Conservation (phyloP, 37 sponge, comb jelly and placozoan species). For the Beroe ovata region DNA sequence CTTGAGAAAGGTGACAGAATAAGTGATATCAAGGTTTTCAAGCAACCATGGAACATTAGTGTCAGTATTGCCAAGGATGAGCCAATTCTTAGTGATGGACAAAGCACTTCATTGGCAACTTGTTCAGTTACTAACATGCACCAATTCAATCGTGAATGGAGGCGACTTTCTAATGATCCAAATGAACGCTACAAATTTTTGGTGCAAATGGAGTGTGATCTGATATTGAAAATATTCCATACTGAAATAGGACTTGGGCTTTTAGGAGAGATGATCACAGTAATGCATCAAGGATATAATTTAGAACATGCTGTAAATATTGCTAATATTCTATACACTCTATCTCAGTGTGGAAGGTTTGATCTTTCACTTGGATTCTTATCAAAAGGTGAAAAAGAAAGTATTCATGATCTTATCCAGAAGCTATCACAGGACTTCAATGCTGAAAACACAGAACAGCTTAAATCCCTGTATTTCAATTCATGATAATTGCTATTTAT, state of each 20-base stretch:
- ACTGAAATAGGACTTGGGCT: conserved; percentile 46
- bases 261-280: conserved; percentile 18
- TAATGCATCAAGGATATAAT: not conserved
- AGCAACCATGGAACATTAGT: conserved; percentile 51
- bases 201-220: not conserved
- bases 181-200: conserved; percentile 7
- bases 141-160: conserved; percentile 46
- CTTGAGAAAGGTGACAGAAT: conserved; percentile 55
- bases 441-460: not conserved
- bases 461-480: not conserved
- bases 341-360: conserved; percentile 55
- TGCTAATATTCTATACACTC: conserved; percentile 14
- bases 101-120: not conserved
- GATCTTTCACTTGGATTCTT: conserved; percentile 24
- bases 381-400: not conserved
- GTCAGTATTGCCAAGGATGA: not conserved
- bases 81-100: not conserved
- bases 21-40: conserved; percentile 60
- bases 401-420: not conserved
- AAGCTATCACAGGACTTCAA: not conserved
- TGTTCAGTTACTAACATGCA: not conserved
- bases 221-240: conserved; percentile 10
- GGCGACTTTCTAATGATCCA: not conserved
- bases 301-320: conserved; percentile 16
- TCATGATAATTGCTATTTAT: too few relatives aligned